Evolutionary conservation across 2,797 vertebrate species (phyloP), one percentile per base, ranked within the genome.

Genomic region (Lemur catta): DNA sequence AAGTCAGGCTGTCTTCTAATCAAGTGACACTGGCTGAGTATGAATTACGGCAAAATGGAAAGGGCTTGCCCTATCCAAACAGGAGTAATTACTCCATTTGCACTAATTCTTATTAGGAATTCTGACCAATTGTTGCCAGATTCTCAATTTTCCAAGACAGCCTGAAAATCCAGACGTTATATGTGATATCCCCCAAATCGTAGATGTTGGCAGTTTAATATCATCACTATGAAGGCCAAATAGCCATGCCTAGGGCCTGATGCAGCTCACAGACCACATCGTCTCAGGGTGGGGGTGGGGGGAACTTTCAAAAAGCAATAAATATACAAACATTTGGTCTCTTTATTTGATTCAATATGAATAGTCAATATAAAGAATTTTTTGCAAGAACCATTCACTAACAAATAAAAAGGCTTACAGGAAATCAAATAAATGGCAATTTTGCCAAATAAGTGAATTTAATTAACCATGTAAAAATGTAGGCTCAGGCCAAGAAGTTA

Each of bases 371-470:
- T 30, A 78, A 59, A 71, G 26, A 86, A 38, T 74, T 82, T 92
- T 81, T 72, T 75, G 12, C 35, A 81, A 87, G 85, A 91, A 35
- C 0, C 8, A 75, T 75, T 46, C 17, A 79, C 50, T 12, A 79
- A 86, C 55, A 93, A 93, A 81, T 55, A 67, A 81, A 78, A 94
- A 72, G 26, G 7, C 52, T 74, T 92, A 72, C 14, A 89, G 24
- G 18, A 93, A 96, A 86, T 63, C 72, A 85, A 93, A 75, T 0
- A 38, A 78, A 26, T 26, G 15, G 7, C 3, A 65, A 52, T 59
- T 90, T 76, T 76, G 22, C 38, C 26, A 91, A 75, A 84, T 89
- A 85, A 95, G 48, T 84, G 7, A 82, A 88, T 94, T 72, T 24
- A 20, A 33, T 89, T 33, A 52, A 63, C 7, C 28, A 33, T 50